Conservation (phyloP, 2,113 vertebrate species). For the Albula glossodonta region DNA sequence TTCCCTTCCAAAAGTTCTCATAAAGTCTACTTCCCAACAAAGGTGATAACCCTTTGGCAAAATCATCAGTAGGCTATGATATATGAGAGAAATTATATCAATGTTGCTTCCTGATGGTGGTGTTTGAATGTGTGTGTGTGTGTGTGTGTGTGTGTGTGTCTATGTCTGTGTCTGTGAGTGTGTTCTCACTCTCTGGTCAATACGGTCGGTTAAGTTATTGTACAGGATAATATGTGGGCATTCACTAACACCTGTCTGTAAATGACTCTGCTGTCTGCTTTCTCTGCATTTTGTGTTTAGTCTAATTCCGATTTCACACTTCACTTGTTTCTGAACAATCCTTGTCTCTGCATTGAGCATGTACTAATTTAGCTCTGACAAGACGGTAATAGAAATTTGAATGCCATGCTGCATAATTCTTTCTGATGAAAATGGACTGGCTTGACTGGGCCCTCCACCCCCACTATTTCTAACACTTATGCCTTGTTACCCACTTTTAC, state of each 20-base stretch:
- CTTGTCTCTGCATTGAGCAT: conserved; percentile 10
- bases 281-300: conserved; percentile 48
- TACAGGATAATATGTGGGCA: neutral
- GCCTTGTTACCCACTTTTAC: neutral
- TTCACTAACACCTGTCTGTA: conserved; percentile 40
- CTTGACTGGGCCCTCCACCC: neutral
- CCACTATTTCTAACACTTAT: neutral
- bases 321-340: conserved; percentile 52
- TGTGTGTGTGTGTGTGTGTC: neutral
- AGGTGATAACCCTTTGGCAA: conserved; percentile 1
- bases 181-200: neutral
- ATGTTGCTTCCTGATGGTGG: neutral
- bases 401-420: conserved; percentile 47
- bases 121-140: neutral
- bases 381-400: conserved; percentile 57
- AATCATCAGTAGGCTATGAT: neutral
- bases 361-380: conserved; percentile 64
- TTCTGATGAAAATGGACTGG: conserved; percentile 31
- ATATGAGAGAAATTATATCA: neutral
- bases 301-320: conserved; percentile 57
- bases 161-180: neutral
- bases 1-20: neutral
- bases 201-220: too few relatives aligned
- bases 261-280: conserved; percentile 23
- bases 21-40: conserved; percentile 27